These are phyloP conservation scores for Diorhabda carinulata DNA, from an alignment of 1,140 invertebrate species.

Conservation along the genomic window DNA sequence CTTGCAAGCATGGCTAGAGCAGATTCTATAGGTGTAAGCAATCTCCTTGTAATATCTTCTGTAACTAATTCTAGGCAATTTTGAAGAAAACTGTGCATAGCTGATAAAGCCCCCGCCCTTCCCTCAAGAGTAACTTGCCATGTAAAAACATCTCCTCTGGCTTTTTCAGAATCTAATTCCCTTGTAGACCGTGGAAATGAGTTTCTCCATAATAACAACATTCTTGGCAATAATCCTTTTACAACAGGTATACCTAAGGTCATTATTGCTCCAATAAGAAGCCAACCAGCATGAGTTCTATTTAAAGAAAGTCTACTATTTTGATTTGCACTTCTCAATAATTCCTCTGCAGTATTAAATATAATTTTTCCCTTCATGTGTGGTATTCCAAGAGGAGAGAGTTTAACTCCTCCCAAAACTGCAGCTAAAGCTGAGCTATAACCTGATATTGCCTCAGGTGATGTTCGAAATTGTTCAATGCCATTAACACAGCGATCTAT, in stretches of 20 bases:
- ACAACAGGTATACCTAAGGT: slow-evolving; percentile 88
- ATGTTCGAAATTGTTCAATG: slow-evolving; percentile 84
- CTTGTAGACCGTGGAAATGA: slow-evolving; percentile 94
- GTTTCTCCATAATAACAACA: slow-evolving; percentile 95
- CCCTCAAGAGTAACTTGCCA: slow-evolving; percentile 98
- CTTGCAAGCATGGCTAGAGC: slow-evolving; percentile 91
- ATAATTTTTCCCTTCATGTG: slow-evolving; percentile 95
- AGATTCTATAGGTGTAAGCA: slow-evolving; percentile 86
- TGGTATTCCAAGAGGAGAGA: slow-evolving; percentile 91
- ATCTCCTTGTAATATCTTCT: slow-evolving; percentile 81
- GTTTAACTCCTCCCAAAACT: slow-evolving; percentile 83
- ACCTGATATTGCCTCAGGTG: slow-evolving; percentile 88
- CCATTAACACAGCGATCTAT: slow-evolving; percentile 85
- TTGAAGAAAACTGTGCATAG: slow-evolving; percentile 88
- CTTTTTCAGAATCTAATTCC: slow-evolving; percentile 95
- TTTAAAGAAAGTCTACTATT: slow-evolving; percentile 92
- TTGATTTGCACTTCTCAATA: slow-evolving; percentile 94
- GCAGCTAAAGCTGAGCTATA: slow-evolving; percentile 93
- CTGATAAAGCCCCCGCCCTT: slow-evolving; percentile 89
- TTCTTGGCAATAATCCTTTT: slow-evolving; percentile 80
- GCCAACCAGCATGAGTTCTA: slow-evolving; percentile 95
- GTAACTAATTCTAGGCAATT: slow-evolving; percentile 88
- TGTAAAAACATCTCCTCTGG: slow-evolving; percentile 95
- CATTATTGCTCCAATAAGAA: slow-evolving; percentile 94
- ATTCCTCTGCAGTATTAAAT: slow-evolving; percentile 95